Conservation (phyloP, 2,797 vertebrate genomes). For the Syndactyla subalaris region DNA sequence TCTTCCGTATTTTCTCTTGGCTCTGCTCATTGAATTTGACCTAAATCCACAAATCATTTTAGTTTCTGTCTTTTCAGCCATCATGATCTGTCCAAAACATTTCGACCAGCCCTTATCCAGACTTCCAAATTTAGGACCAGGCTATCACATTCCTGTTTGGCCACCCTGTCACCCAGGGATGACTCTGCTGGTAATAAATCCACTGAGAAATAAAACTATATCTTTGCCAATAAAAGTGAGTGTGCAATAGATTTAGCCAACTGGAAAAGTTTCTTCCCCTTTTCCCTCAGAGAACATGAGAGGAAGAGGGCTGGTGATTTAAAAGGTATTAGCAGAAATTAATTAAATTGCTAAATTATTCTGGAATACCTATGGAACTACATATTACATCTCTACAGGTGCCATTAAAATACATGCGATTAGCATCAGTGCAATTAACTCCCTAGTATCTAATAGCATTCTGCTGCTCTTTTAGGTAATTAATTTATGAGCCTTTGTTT, state of each 20-base stretch:
- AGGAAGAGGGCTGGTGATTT: conserved; percentile 3
- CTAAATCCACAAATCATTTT: conserved; percentile 20
- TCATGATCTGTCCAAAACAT: not conserved
- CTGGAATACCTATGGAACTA: conserved; percentile 43
- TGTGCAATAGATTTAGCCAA: not conserved
- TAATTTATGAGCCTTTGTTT: conserved; percentile 45
- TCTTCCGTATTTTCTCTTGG: not conserved
- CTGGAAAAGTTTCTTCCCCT: not conserved
- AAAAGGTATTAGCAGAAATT: conserved; percentile 36
- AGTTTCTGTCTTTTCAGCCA: conserved; percentile 1
- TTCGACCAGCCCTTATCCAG: not conserved
- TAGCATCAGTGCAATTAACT: conserved; percentile 33
- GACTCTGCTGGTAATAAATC: not conserved
- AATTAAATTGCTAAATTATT: conserved; percentile 53
- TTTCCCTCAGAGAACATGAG: not conserved
- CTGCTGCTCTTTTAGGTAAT: conserved; percentile 28
- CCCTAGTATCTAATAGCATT: conserved; percentile 9
- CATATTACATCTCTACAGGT: not conserved
- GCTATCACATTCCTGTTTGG: not conserved
- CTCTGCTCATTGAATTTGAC: not conserved
- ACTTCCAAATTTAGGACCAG: not conserved
- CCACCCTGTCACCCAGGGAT: not conserved
- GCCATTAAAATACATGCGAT: not conserved
- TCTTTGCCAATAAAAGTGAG: not conserved
- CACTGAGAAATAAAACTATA: fast-evolving